phyloP scores from a whole-genome alignment of 1,140 invertebrate genomes.

The Lasioglossum albipes region DNA sequence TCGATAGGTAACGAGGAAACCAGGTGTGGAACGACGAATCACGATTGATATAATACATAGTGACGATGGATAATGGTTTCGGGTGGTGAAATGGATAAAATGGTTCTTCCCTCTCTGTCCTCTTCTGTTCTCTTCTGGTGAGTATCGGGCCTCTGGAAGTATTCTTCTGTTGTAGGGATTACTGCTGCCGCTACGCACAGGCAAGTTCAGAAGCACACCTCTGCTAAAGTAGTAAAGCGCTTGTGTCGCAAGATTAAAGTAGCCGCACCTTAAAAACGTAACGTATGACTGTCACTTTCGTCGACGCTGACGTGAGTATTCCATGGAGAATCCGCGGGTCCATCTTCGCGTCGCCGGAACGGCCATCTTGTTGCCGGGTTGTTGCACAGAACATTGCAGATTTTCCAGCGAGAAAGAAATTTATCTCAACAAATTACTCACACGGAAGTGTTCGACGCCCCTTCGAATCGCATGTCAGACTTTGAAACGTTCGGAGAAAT shows the following conservation, averaged over 20 bases:
- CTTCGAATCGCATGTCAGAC: too few species aligned
- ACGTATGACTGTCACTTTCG: conserved; percentile 66
- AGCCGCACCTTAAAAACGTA: conserved; percentile 67
- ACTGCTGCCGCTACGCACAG: conserved; percentile 77
- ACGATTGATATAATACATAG: conserved; percentile 10
- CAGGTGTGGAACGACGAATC: conserved; percentile 13
- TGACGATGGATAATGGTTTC: conserved; percentile 13
- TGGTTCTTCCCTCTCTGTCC: conserved; percentile 20
- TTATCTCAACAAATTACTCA: too few species aligned
- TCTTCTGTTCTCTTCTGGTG: conserved; percentile 60
- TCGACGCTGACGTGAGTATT: conserved; percentile 64
- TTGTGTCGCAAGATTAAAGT: conserved; percentile 73
- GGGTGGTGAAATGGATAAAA: conserved; percentile 13
- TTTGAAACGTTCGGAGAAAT: too few species aligned
- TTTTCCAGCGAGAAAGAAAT: not conserved
- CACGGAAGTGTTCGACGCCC: too few species aligned
- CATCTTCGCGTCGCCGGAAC: not conserved
- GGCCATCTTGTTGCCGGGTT: not conserved
- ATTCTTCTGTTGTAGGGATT: conserved; percentile 80
- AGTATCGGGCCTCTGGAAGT: conserved; percentile 75
- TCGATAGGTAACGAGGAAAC: conserved; percentile 7
- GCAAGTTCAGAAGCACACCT: conserved; percentile 77
- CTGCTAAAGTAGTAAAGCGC: conserved; percentile 73
- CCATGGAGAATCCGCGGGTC: conserved; percentile 37
- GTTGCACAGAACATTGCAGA: not conserved